These are phyloP conservation scores for Hippocampus abdominalis DNA, from an alignment of 2,113 vertebrate genomes.

Conservation along the genomic window DNA sequence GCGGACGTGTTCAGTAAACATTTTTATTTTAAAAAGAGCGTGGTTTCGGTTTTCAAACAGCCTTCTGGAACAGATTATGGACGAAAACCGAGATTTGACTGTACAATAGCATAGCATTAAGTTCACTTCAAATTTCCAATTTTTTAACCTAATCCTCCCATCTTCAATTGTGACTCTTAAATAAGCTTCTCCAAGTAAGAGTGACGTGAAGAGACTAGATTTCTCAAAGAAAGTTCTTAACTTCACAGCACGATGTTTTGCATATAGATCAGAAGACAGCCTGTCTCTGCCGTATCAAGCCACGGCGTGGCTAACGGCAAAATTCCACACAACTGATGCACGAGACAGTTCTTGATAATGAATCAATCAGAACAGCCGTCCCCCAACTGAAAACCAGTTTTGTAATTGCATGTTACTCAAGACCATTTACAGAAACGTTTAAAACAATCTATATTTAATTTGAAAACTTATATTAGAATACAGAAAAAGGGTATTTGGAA, in stretches of 20 bases:
- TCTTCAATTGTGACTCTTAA: no score
- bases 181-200: no score
- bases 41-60: no score
- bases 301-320: neutral
- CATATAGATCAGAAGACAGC: neutral
- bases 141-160: no score
- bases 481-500: constrained; percentile 84
- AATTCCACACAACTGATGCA: neutral
- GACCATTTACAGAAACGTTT: constrained; percentile 82
- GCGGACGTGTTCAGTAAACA: no score
- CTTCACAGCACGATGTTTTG: neutral
- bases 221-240: neutral
- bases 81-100: no score
- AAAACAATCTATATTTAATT: constrained; percentile 99
- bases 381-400: neutral
- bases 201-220: no score
- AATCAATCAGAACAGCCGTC: neutral
- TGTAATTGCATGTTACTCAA: neutral
- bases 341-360: neutral
- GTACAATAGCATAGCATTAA: no score
- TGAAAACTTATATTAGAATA: constrained; percentile 99
- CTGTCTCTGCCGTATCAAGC: neutral
- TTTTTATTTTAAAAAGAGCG: no score
- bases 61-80: no score
- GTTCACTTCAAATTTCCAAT: no score